Conservation (phyloP, 1,140 invertebrate genomes). For the Samia ricini region DNA sequence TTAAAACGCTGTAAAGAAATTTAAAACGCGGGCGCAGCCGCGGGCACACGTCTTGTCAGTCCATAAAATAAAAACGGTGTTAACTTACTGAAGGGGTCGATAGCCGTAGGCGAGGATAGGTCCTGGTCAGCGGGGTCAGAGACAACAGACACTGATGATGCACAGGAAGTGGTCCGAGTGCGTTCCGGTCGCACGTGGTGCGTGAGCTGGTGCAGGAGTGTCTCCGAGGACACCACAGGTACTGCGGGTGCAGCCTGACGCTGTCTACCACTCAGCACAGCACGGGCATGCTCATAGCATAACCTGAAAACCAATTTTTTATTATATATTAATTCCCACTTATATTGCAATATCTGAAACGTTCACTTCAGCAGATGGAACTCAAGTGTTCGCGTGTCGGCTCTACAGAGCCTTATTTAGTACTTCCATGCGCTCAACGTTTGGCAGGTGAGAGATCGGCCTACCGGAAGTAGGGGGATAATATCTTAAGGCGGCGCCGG, state of each 20-base stretch:
- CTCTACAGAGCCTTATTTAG: too few species aligned
- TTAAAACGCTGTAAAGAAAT: too few species aligned
- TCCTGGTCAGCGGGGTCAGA: conserved; percentile 59
- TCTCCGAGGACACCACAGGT: conserved; percentile 55
- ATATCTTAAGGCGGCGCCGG: too few species aligned
- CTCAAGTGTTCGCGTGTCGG: too few species aligned
- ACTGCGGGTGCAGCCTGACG: conserved; percentile 49
- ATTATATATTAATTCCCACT: neutral
- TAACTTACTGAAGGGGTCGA: conserved; percentile 73
- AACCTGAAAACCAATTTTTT: conserved; percentile 44
- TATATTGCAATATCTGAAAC: too few species aligned
- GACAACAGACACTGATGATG: conserved; percentile 71
- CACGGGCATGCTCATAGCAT: conserved; percentile 67
- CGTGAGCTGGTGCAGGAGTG: conserved; percentile 58
- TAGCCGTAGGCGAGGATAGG: conserved; percentile 31
- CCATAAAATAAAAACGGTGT: too few species aligned
- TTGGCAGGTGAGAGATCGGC: too few species aligned
- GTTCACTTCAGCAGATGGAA: too few species aligned
- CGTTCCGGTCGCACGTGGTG: conserved; percentile 69
- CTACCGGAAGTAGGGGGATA: too few species aligned
- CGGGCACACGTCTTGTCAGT: too few species aligned
- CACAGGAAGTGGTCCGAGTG: conserved; percentile 62
- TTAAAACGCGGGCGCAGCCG: too few species aligned
- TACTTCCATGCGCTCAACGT: too few species aligned
- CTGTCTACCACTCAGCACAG: conserved; percentile 41